Conservation (phyloP, 2,888 invertebrate genomes). For the Chrysolina haemoptera region DNA sequence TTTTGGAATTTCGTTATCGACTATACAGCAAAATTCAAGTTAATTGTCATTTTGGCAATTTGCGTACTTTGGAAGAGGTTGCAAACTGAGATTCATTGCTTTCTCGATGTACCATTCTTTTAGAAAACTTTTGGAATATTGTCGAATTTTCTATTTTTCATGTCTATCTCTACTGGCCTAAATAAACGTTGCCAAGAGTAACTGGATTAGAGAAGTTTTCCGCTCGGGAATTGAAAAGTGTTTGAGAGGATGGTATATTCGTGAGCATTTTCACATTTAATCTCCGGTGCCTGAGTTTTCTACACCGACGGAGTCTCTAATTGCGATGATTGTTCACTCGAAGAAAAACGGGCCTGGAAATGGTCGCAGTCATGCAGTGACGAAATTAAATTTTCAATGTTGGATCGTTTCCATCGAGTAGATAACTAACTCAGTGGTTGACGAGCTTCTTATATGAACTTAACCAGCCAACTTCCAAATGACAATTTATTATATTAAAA, state of each 20-base stretch:
- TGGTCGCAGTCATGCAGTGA: neutral
- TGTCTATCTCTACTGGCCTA: neutral
- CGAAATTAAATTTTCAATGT: neutral
- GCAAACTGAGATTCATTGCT: too few species aligned
- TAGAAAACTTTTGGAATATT: too few species aligned
- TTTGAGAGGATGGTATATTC: constrained; percentile 12
- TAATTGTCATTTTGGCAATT: too few species aligned
- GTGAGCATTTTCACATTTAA: constrained; percentile 7
- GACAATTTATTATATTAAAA: too few species aligned
- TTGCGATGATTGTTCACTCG: neutral
- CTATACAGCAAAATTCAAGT: too few species aligned
- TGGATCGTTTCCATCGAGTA: neutral
- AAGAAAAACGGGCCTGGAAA: neutral
- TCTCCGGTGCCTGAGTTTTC: neutral
- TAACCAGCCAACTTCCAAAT: too few species aligned
- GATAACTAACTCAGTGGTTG: too few species aligned
- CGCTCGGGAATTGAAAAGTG: constrained; percentile 20
- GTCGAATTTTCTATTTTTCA: too few species aligned
- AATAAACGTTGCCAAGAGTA: neutral
- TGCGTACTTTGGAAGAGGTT: too few species aligned
- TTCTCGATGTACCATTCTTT: too few species aligned
- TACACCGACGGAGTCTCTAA: neutral
- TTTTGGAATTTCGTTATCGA: too few species aligned
- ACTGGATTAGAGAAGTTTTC: constrained; percentile 28
- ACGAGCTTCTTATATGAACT: too few species aligned